A percentile compares a stretch with the other conserved stretches of the same genome.
These are phyloP conservation scores for Papilio elwesi DNA, from an alignment of 2,888 invertebrate genomes.

Conservation along the genomic window DNA sequence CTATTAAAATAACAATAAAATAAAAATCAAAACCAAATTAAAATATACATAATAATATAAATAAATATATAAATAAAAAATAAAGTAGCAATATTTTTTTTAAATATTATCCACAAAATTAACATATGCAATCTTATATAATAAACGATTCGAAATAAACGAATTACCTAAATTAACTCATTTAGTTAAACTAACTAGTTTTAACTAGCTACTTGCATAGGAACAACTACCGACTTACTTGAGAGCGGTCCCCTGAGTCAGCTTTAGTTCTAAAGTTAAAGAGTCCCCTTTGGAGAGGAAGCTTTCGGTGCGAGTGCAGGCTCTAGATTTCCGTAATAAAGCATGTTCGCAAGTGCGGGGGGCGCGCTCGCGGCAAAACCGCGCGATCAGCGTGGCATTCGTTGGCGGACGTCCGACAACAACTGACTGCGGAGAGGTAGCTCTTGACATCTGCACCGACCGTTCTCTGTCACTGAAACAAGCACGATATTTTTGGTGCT, in stretches of 20 bases:
- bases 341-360: slow-evolving; percentile 93
- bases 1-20: too few relatives aligned
- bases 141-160: neutral
- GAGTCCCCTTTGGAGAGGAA: slow-evolving; percentile 92
- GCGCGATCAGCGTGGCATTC: slow-evolving; percentile 91
- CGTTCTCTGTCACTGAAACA: slow-evolving; percentile 77
- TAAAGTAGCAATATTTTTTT: too few relatives aligned
- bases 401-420: slow-evolving; percentile 85
- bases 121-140: too few relatives aligned
- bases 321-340: slow-evolving; percentile 87
- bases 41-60: too few relatives aligned
- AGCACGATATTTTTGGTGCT: slow-evolving; percentile 15
- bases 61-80: too few relatives aligned
- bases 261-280: slow-evolving; percentile 90
- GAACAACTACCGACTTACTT: slow-evolving; percentile 82
- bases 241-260: slow-evolving; percentile 92
- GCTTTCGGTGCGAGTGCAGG: slow-evolving; percentile 92
- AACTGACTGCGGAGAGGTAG: slow-evolving; percentile 77
- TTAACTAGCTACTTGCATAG: slow-evolving; percentile 19
- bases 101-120: too few relatives aligned
- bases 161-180: neutral
- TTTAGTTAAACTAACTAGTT: slow-evolving; percentile 9
- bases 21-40: too few relatives aligned
- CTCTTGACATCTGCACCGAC: slow-evolving; percentile 78
- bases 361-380: slow-evolving; percentile 92